Evolutionary conservation across 2,797 vertebrate genomes (phyloP), one percentile per base, ranked within the genome.

Genomic region (Pogoniulus pusillus): DNA sequence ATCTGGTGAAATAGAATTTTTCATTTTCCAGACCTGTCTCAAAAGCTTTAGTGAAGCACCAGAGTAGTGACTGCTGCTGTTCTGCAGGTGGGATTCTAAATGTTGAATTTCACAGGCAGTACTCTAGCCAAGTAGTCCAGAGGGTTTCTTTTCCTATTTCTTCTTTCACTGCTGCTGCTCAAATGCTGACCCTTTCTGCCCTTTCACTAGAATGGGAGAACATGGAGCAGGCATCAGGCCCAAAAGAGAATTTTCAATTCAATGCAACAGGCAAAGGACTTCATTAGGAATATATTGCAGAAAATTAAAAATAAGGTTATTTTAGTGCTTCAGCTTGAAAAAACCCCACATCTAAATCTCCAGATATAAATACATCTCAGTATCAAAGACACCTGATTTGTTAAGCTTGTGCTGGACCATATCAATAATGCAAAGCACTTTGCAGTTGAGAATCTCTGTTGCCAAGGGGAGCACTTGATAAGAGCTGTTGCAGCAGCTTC

Each of bases 381-480:
- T 34, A 69, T 55, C 37, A 64, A 69, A 75, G 59, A 73, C 9
- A 59, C 26, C n/a, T 13, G 37, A 75, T 87, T 92, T 79, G 57
- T 75, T 89, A 78, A 41, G 83, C 55, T 16, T 81, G 66, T 63
- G 43, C 78, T 57, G 51, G 69, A 83, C 34, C 19, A 4, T 19
- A 92, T 92, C 79, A 92, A 93, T 90, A 95, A 94, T 81, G 86
- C 82, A 94, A 59, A 65, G 88, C 84, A 75, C 82, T 92, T 62
- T 30, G 55, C 66, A 63, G 69, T 0, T 65, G 81, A 72, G 41
- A 63, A 59, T 66, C 68, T 70, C 91, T 43, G 86, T 85, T 93
- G 86, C 88, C 73, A 90, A 93, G 84, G 66, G 62, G 30, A 92
- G 60, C 19, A 4, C 51, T 81, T 22, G 59, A 9, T n/a, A 29